These are phyloP conservation scores for Lordiphosa mommai DNA, from an alignment of 1,140 invertebrate species.

Conservation along the genomic window DNA sequence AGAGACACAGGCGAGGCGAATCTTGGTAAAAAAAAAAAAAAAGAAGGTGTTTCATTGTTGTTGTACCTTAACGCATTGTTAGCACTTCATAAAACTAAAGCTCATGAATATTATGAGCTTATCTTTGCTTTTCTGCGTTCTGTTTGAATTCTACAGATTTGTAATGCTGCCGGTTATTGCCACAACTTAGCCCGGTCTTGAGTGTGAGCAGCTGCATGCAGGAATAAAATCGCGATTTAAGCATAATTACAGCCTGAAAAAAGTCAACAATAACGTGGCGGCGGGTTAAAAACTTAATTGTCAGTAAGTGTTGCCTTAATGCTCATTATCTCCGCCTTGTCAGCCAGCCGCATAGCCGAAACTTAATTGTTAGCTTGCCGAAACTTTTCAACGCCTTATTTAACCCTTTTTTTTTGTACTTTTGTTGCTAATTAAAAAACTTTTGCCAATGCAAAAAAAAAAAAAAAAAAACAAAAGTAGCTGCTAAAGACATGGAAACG, in stretches of 20 bases:
- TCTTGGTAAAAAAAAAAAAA: slow-evolving; percentile 3
- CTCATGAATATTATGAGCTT: slow-evolving; percentile 70
- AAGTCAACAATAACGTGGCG: slow-evolving; percentile 64
- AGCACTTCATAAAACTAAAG: slow-evolving; percentile 70
- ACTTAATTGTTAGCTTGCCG: slow-evolving; percentile 78
- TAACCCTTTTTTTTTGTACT: slow-evolving; percentile 70
- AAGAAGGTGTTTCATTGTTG: slow-evolving; percentile 59
- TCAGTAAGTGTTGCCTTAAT: slow-evolving; percentile 75
- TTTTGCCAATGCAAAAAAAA: slow-evolving; percentile 40
- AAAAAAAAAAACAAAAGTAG: slow-evolving; percentile 37
- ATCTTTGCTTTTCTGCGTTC: slow-evolving; percentile 27
- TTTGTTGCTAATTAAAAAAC: slow-evolving; percentile 79
- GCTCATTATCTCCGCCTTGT: slow-evolving; percentile 46
- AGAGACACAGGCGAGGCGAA: not conserved
- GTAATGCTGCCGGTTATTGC: slow-evolving; percentile 64
- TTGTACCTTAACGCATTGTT: slow-evolving; percentile 68
- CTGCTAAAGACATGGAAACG: slow-evolving; percentile 44
- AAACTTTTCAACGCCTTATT: slow-evolving; percentile 72
- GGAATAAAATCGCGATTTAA: slow-evolving; percentile 67
- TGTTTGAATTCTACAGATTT: slow-evolving; percentile 38
- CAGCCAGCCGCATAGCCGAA: slow-evolving; percentile 59
- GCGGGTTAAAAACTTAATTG: slow-evolving; percentile 60
- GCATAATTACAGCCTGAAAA: slow-evolving; percentile 73
- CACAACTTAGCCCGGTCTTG: slow-evolving; percentile 26
- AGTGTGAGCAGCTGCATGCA: slow-evolving; percentile 44